Base-by-base conservation (phyloP, 2,113 vertebrate species). In the Hypocryptadius cinnamomeus region DNA sequence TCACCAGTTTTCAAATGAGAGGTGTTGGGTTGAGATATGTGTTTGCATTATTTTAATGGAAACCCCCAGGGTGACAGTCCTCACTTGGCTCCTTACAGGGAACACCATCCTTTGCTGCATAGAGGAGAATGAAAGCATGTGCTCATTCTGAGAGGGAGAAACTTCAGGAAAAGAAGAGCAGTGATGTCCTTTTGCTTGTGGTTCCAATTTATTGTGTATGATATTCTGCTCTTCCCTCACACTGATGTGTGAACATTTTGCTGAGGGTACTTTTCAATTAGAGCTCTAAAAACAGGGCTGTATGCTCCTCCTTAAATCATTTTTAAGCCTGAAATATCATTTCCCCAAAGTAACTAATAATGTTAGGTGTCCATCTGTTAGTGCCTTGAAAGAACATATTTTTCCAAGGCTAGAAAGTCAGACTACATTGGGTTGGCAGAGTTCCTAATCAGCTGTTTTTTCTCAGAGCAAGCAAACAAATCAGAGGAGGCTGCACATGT, bases 81-180 rank as follows among this genome's bases (percentile, higher is more conserved):
- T 73, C 31, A 9, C 17, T 37, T 51, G 31, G 40, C 14, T 23
- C 27, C 6, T 9, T 23, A 9, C 1, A 42, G 42, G 54, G 79
- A 73, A 5, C 47, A 21, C 3, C 48, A 8, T 14, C 8, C 47
- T 85, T 54, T 22, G 18, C 39, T 89, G 9, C 0, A 0, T 8
- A 60, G 30, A 57, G 20, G 8, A 31, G 54, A 86, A 88, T 2
- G 33, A 40, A 85, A 90, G 8, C 30, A 12, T 1, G 5, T 0
- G 0, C 13, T 59, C 24, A 5, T 48, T 59, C 39, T 5, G 39
- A 39, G 47, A 65, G 40, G 56, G 27, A 84, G 15, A 35, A 84
- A 39, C 42, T 50, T 47, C 5, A 16, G 51, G 33, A 42, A 54
- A 77, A 84, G 27, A 60, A 24, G 24, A 92, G 6, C 30, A 22